These are phyloP conservation scores for Penaeus indicus DNA, from an alignment of 1,140 invertebrate genomes.

Conservation along the genomic window DNA sequence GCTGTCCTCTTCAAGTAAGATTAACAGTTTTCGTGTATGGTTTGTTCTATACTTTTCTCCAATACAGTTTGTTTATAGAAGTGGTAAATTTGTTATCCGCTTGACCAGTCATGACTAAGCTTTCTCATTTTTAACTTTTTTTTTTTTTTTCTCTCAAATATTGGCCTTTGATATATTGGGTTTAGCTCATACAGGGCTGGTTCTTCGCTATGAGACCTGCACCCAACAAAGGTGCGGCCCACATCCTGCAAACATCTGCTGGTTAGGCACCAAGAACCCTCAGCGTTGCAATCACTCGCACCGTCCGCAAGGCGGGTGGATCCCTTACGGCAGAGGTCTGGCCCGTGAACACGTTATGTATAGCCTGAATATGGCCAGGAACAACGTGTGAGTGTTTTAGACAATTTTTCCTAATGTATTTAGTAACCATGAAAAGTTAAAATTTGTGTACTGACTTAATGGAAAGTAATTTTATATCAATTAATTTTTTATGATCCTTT, in stretches of 20 bases:
- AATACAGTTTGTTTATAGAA: background rate
- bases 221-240: slow-evolving; percentile 81
- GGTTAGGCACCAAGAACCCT: slow-evolving; percentile 80
- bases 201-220: slow-evolving; percentile 85
- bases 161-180: background rate
- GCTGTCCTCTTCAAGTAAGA: slow-evolving; percentile 82
- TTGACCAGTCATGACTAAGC: too few species aligned
- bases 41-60: background rate
- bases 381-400: background rate
- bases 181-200: slow-evolving; percentile 80
- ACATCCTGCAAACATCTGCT: slow-evolving; percentile 82
- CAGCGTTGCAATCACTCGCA: slow-evolving; percentile 66
- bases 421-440: too few species aligned
- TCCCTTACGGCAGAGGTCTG: slow-evolving; percentile 31
- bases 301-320: slow-evolving; percentile 47
- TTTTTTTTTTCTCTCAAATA: too few species aligned
- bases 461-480: too few species aligned
- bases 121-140: too few species aligned
- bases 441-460: too few species aligned
- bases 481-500: too few species aligned
- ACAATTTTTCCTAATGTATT: background rate
- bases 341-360: slow-evolving; percentile 53
- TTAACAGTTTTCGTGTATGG: background rate
- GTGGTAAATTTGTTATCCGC: background rate
- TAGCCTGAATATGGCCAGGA: slow-evolving; percentile 22